Percentiles rank a stretch among this genome's conserved stretches.
Conservation (phyloP, 2,888 invertebrate genomes). For the Euplexia lucipara region DNA sequence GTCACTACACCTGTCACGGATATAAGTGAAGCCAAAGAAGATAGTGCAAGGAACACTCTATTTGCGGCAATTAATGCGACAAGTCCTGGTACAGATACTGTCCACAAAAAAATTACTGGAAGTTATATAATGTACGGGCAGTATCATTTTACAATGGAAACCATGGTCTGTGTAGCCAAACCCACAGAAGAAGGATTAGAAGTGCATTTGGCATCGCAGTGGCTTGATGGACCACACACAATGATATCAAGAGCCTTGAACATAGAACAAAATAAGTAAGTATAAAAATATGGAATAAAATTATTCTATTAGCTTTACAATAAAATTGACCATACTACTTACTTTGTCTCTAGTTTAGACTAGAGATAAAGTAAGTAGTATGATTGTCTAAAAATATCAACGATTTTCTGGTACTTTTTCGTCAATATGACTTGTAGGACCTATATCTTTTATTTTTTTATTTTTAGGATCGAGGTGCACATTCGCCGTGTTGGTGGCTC, state of each 20-base stretch:
- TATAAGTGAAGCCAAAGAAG: slow-evolving; percentile 37
- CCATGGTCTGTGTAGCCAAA: slow-evolving; percentile 91
- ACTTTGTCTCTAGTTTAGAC: neutral
- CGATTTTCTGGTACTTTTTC: too few species aligned
- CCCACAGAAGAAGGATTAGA: slow-evolving; percentile 93
- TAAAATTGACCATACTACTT: too few species aligned
- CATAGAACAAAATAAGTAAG: slow-evolving; percentile 81
- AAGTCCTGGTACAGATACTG: slow-evolving; percentile 38
- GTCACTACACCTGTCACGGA: slow-evolving; percentile 58
- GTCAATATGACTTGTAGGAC: too few species aligned
- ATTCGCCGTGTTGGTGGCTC: slow-evolving; percentile 75
- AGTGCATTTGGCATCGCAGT: slow-evolving; percentile 91
- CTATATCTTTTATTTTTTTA: neutral
- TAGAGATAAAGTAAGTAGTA: too few species aligned
- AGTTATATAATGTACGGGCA: slow-evolving; percentile 89
- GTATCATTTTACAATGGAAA: slow-evolving; percentile 94
- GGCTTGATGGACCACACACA: slow-evolving; percentile 89
- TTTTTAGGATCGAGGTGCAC: slow-evolving; percentile 91
- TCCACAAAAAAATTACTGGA: slow-evolving; percentile 66
- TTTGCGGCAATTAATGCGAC: slow-evolving; percentile 22
- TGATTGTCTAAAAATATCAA: too few species aligned
- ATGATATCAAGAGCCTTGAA: slow-evolving; percentile 87
- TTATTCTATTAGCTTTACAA: too few species aligned
- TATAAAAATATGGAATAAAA: too few species aligned
- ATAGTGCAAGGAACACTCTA: slow-evolving; percentile 28